These are phyloP conservation scores for Toxotes lorentzi DNA, from an alignment of 2,797 vertebrate species.

Conservation along the genomic window DNA sequence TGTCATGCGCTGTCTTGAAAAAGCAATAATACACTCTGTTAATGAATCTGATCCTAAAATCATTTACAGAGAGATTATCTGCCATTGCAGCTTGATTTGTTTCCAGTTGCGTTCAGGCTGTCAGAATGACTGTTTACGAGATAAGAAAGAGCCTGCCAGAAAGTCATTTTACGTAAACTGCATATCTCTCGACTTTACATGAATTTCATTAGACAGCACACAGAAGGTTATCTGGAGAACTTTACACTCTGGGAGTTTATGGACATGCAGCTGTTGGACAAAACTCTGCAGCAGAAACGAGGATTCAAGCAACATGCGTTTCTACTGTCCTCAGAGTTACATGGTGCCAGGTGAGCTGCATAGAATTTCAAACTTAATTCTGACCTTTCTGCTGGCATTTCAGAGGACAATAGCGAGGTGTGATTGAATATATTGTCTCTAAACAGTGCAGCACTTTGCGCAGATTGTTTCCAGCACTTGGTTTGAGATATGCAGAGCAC, in stretches of 20 bases:
- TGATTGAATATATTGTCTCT: conserved; percentile 61
- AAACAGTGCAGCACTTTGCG: conserved; percentile 56
- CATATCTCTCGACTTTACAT: conserved; percentile 39
- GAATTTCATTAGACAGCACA: conserved; percentile 47
- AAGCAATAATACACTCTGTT: conserved; percentile 26
- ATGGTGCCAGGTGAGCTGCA: conserved; percentile 26
- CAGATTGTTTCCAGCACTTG: conserved; percentile 53
- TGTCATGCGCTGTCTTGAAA: conserved; percentile 26
- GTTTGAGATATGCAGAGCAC: conserved; percentile 48
- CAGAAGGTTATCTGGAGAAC: conserved; percentile 54
- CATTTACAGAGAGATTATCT: conserved; percentile 47
- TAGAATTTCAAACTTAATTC: conserved; percentile 55
- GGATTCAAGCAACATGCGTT: conserved; percentile 30
- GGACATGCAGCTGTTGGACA: conserved; percentile 23
- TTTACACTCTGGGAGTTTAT: conserved; percentile 46
- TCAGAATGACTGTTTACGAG: conserved; percentile 41
- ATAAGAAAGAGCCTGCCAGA: conserved; percentile 41
- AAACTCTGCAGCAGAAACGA: conserved; percentile 25
- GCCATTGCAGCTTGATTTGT: conserved; percentile 42
- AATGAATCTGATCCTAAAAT: conserved; percentile 53
- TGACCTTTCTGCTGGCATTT: conserved; percentile 67
- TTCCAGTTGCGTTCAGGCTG: conserved; percentile 31
- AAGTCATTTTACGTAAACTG: conserved; percentile 54
- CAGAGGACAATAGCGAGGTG: conserved; percentile 43
- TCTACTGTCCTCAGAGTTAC: conserved; percentile 31